Evolutionary conservation across 2,113 vertebrate genomes (phyloP).

Genomic region (Vireo altiloquus): DNA sequence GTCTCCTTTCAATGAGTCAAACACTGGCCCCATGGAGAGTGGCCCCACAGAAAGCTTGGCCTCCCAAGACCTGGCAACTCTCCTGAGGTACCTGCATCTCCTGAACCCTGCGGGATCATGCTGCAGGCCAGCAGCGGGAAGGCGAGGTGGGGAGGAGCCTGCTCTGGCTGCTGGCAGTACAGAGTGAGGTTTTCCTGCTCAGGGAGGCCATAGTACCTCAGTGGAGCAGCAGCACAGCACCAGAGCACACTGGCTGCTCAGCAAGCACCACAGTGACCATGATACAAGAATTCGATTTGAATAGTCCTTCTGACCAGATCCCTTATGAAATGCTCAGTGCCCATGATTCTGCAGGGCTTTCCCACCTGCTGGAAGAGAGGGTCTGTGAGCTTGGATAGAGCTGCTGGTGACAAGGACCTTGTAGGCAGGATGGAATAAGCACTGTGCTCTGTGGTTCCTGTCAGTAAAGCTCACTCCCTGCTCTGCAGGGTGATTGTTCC

Average conservation of each 20-base stretch:
- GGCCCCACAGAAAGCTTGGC: slow-evolving; percentile 4
- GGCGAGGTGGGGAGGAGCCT: not conserved
- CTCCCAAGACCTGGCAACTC: slow-evolving; percentile 1
- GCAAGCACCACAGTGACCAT: not conserved
- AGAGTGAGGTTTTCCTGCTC: not conserved
- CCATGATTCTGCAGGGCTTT: not conserved
- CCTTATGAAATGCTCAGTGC: not conserved
- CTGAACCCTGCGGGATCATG: not conserved
- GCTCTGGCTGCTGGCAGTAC: not conserved
- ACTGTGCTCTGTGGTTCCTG: not conserved
- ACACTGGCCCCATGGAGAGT: not conserved
- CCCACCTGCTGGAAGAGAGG: not conserved
- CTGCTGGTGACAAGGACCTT: not conserved
- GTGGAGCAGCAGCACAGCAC: not conserved
- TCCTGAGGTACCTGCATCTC: not conserved
- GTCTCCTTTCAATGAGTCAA: slow-evolving; percentile 27
- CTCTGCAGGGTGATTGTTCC: not conserved
- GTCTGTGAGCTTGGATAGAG: not conserved
- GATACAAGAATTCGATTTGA: not conserved
- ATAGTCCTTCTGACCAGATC: not conserved
- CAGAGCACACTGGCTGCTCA: not conserved
- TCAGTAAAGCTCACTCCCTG: not conserved
- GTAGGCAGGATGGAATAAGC: not conserved
- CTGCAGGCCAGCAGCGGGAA: not conserved
- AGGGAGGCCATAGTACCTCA: not conserved